Evolutionary conservation across 2,113 vertebrate genomes (phyloP).

Genomic region (Stomatorhinus ivindoensis): DNA sequence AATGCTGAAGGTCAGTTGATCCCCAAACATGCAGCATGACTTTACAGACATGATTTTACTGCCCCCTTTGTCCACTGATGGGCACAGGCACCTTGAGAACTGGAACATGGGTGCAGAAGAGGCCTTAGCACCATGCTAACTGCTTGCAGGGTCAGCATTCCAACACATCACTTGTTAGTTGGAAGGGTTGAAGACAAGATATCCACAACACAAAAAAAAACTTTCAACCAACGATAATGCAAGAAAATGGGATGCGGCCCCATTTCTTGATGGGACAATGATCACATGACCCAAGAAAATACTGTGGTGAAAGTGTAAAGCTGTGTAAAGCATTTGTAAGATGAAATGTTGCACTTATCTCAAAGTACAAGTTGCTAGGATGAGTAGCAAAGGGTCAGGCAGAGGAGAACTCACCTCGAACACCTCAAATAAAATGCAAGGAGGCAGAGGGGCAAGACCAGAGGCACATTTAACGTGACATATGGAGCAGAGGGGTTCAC

Average conservation of each 20-base stretch:
- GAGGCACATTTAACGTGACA: conserved; percentile 18
- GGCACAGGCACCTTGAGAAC: neutral
- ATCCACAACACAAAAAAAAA: neutral
- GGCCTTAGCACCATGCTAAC: neutral
- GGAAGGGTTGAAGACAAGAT: neutral
- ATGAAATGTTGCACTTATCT: neutral
- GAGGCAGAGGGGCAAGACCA: conserved; percentile 60
- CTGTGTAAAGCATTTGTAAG: neutral
- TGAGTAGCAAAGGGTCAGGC: neutral
- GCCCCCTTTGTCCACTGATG: neutral
- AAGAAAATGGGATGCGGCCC: neutral
- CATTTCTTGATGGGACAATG: neutral
- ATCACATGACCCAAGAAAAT: neutral
- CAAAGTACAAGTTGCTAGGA: neutral
- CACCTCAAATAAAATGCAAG: conserved; percentile 72
- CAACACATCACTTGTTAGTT: neutral
- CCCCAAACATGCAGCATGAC: neutral
- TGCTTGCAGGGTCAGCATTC: neutral
- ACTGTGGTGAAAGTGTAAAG: neutral
- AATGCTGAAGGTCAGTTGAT: neutral
- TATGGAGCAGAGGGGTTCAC: neutral
- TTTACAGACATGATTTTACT: neutral
- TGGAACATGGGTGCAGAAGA: neutral
- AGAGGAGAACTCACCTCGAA: conserved; percentile 65
- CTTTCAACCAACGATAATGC: neutral